Conservation (phyloP, 2,888 invertebrate genomes). For the Aphodius sticticus region DNA sequence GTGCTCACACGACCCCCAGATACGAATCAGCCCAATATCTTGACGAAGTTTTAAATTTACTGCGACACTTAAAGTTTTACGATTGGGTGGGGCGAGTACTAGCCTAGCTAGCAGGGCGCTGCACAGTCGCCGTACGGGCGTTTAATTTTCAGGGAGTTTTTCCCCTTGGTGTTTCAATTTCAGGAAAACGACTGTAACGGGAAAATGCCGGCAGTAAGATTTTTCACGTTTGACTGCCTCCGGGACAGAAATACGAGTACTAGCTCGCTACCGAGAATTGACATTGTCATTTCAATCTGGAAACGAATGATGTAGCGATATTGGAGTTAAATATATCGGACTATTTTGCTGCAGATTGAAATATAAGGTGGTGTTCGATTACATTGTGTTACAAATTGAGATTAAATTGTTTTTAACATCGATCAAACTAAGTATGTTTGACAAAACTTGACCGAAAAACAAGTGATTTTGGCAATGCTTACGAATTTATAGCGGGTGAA, state of each 20-base stretch:
- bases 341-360: too few species aligned
- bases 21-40: constrained; percentile 25
- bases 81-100: constrained; percentile 13
- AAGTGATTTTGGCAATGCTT: too few species aligned
- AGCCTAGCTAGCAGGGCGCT: neutral
- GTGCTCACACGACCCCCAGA: constrained; percentile 15
- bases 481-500: too few species aligned
- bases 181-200: constrained; percentile 4
- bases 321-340: too few species aligned
- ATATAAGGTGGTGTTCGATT: too few species aligned
- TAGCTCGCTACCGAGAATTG: neutral
- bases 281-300: neutral
- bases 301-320: neutral
- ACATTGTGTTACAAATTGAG: too few species aligned
- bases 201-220: neutral
- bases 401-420: too few species aligned
- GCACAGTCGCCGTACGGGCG: constrained; percentile 5
- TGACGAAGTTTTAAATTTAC: constrained; percentile 27
- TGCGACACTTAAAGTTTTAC: constrained; percentile 25
- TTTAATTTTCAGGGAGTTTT: constrained; percentile 25
- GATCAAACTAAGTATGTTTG: too few species aligned
- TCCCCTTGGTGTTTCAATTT: constrained; percentile 24
- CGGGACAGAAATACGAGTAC: neutral
- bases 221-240: neutral
- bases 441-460: too few species aligned